Percentiles rank a stretch among this genome's conserved stretches.
These are phyloP conservation scores for Sitta carolinensis DNA, from an alignment of 2,797 vertebrate genomes.

Conservation along the genomic window DNA sequence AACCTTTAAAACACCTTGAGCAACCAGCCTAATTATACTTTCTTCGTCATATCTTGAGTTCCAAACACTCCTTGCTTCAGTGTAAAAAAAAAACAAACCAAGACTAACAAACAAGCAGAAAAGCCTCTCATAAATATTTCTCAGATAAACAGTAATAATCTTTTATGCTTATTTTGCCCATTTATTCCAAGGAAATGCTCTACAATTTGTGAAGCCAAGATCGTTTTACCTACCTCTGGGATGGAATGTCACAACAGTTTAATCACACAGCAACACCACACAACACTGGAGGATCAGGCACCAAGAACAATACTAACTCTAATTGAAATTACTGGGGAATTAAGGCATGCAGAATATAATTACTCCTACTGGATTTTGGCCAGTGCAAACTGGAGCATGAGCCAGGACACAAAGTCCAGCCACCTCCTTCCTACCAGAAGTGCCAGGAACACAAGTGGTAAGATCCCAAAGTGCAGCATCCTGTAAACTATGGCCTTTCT, in stretches of 20 bases:
- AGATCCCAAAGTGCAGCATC: background rate
- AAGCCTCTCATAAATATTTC: background rate
- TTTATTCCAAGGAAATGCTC: conserved; percentile 15
- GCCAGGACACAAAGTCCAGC: conserved; percentile 56
- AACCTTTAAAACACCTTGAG: conserved; percentile 57
- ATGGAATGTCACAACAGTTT: conserved; percentile 1
- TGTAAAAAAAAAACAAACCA: background rate
- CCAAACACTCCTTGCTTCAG: background rate
- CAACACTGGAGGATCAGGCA: background rate
- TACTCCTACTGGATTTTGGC: conserved; percentile 39
- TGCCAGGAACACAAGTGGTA: conserved; percentile 12
- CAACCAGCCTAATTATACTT: conserved; percentile 40
- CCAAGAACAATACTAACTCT: conserved; percentile 23
- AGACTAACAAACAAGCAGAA: background rate
- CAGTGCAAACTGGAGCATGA: conserved; percentile 29
- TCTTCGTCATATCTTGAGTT: background rate
- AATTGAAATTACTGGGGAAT: conserved; percentile 59
- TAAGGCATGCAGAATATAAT: conserved; percentile 53
- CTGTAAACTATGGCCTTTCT: background rate
- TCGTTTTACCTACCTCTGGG: conserved; percentile 27
- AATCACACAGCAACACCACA: background rate
- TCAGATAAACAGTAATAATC: background rate
- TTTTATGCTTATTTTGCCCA: background rate
- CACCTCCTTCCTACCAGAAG: conserved; percentile 47
- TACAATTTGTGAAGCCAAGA: background rate